These are phyloP conservation scores for Okamejei kenojei DNA, from an alignment of 2,797 vertebrate genomes.

Conservation along the genomic window DNA sequence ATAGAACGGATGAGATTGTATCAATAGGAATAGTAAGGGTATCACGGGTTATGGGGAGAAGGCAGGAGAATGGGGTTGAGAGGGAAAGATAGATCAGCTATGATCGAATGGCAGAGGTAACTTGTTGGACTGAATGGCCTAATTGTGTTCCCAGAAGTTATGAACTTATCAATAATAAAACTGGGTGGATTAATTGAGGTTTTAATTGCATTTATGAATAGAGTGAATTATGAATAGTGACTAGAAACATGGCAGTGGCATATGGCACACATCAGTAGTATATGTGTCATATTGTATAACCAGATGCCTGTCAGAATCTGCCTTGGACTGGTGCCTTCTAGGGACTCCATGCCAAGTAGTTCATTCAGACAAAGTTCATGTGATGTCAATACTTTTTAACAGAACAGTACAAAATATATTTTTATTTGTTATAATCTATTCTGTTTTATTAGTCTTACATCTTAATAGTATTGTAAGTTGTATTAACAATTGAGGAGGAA, in stretches of 20 bases:
- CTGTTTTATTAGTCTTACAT: not conserved
- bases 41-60: no score
- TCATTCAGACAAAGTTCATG: not conserved
- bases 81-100: no score
- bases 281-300: not conserved
- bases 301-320: not conserved
- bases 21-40: not conserved
- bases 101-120: no score
- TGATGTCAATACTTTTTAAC: not conserved
- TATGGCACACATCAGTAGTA: not conserved
- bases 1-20: not conserved
- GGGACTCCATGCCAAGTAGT: not conserved
- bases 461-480: not conserved
- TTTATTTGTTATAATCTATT: not conserved
- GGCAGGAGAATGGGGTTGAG: no score
- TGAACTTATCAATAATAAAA: no score
- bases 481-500: not conserved
- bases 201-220: not conserved
- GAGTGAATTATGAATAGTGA: not conserved
- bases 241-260: not conserved
- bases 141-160: no score
- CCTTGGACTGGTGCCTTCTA: not conserved
- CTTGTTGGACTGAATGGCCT: no score
- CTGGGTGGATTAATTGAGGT: not conserved
- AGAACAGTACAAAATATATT: not conserved